Evolutionary conservation across 1,140 invertebrate species (phyloP), one percentile per base, ranked within the genome.

Genomic region (Thaumetopoea pityocampa): DNA sequence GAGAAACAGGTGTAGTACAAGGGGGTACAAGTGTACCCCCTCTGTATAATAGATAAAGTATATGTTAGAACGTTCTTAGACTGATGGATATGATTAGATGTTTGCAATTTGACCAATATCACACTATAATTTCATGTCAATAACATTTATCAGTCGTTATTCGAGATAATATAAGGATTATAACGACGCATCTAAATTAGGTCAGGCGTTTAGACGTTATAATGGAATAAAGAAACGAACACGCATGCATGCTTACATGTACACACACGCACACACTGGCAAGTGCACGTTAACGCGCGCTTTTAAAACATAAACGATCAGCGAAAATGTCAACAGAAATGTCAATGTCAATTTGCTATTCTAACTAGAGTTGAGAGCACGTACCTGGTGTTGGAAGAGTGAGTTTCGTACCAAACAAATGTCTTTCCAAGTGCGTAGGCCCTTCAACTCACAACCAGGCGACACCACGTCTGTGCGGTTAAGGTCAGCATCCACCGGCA

Each of bases 401-500:
- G 77, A 81, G 53, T 84, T 84, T 51, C 76, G 66, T 57, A 84
- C 79, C 60, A 84, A 67, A 72, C 79, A 84, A 81, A 81, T 78
- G 68, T 84, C 79, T 77, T 80, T 81, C 80, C 80, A 84, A 68
- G 80, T 81, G 62, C 80, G 77, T 61, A 84, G 73, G 57, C 80
- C 80, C 60, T 66, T 81, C 63, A 78, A 67, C 65, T 81, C 79
- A 81, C 74, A 81, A 73, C 61, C 71, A 74, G 68, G 74, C 63
- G 74, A 78, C 77, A 77, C 79, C 77, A 80, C 79, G 71, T 78
- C 79, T 78, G 77, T 77, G 71, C 77, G 64, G 69, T 78, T 73
- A 60, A 77, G 67, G 74, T 79, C 71, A 81, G 79, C 79, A 84
- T 84, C 77, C 77, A 81, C 73, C 79, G 79, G 79, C 79, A 83